Evolutionary conservation across 2,797 vertebrate genomes (phyloP), one percentile per base, ranked within the genome.

Genomic region (Clarias platycephalus): DNA sequence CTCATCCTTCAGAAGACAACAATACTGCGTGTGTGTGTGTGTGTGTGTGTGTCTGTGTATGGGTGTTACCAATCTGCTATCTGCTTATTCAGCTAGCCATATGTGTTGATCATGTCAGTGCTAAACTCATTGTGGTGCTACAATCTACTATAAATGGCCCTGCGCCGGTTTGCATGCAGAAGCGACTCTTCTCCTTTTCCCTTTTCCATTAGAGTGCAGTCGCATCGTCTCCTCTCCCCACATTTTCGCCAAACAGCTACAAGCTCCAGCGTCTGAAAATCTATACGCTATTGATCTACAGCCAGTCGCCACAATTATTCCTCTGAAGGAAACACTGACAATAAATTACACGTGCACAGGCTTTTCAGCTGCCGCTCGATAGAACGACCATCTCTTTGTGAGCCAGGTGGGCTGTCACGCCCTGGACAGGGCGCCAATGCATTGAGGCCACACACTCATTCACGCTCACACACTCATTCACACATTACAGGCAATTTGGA

Each of bases 261-360:
- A 96, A 96, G 96, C 95, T 95, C 95, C 95, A 93, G 95, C 95
- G 95, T 95, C 96, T 96, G 80, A 96, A 97, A 97, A 96, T 96
- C 96, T 92, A 97, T 97, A 96, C 90, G 20, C 96, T 89, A 97
- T 96, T 96, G 96, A 97, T 96, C 95, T 93, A 94, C 87, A 92
- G 95, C 95, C 95, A 96, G 95, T 96, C 95, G 96, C 95, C 95
- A 96, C 96, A 96, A 96, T 96, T 96, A 96, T 96, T 96, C 95
- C 96, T 96, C 94, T 95, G 95, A 96, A 96, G 96, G 96, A 97
- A 96, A 96, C 95, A 94, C 95, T 93, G 93, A 96, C 95, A 95
- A 96, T 96, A 97, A 97, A 97, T 97, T 96, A 97, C 96, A 96
- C 95, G 96, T 96, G 95, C 95, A 80, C 86, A 86, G 86, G 95